Percentiles rank a stretch among this genome's conserved stretches.
Evolutionary conservation across 2,113 vertebrate species (phyloP).

Genomic region (Ramphastos sulfuratus): DNA sequence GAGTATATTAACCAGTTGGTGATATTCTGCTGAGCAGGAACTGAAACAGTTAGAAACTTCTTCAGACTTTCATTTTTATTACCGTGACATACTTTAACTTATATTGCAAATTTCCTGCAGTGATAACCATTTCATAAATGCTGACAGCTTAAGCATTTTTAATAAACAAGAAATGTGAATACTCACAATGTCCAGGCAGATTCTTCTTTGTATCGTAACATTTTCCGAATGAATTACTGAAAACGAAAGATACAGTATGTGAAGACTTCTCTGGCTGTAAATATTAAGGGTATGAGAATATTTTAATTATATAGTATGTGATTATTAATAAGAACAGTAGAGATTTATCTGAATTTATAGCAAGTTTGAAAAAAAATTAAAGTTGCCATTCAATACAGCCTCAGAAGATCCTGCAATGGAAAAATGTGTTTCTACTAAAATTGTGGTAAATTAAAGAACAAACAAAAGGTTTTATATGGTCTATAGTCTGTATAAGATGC

Average conservation of each 20-base stretch:
- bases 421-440: background rate
- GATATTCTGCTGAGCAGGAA: conserved; percentile 35
- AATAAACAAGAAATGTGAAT: background rate
- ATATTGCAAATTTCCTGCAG: background rate
- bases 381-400: background rate
- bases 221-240: background rate
- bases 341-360: background rate
- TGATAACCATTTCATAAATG: background rate
- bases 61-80: background rate
- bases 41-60: conserved; percentile 20
- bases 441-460: background rate
- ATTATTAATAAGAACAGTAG: background rate
- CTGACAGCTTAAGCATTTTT: background rate
- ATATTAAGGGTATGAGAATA: background rate
- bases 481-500: background rate
- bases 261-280: background rate
- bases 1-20: conserved; percentile 41
- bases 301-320: background rate
- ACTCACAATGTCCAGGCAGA: background rate
- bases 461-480: background rate
- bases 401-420: background rate
- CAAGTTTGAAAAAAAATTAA: background rate
- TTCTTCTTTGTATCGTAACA: background rate
- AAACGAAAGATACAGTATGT: background rate
- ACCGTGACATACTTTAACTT: background rate